Evolutionary conservation across 2,113 vertebrate genomes (phyloP).

Genomic region (Elgaria multicarinata): DNA sequence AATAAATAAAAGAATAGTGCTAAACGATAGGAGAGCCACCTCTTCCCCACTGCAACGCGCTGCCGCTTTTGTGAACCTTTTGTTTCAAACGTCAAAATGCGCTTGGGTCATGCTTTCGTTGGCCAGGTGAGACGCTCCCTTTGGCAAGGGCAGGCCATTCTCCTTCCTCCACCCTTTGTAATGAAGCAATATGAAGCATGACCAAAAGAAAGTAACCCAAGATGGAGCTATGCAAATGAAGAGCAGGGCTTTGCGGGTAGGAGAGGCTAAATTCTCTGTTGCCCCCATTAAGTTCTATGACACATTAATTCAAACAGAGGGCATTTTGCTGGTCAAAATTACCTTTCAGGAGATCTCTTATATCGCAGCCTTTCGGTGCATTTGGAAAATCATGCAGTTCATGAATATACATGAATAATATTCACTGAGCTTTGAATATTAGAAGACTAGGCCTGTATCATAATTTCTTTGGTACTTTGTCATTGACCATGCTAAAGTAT

Average conservation of each 20-base stretch:
- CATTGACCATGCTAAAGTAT: not conserved
- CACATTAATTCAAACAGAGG: too few relatives aligned
- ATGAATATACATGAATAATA: not conserved
- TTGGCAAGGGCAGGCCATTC: not conserved
- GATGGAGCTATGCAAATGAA: too few relatives aligned
- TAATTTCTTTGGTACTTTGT: not conserved
- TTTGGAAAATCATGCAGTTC: not conserved
- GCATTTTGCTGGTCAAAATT: not conserved
- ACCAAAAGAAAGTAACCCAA: too few relatives aligned
- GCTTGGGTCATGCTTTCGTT: not conserved
- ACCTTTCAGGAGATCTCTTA: not conserved
- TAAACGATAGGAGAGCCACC: too few relatives aligned
- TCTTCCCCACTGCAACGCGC: too few relatives aligned
- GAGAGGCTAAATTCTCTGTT: too few relatives aligned
- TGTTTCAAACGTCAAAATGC: not conserved
- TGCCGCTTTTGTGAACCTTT: too few relatives aligned
- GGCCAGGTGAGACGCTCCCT: not conserved
- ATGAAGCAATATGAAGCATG: too few relatives aligned
- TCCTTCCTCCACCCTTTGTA: too few relatives aligned
- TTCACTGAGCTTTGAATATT: not conserved
- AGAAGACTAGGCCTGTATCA: fast-evolving
- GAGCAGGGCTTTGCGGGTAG: too few relatives aligned
- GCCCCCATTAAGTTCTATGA: too few relatives aligned
- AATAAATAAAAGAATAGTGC: too few relatives aligned
- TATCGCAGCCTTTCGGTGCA: not conserved